A percentile compares a stretch with the other conserved stretches of the same genome.
These are phyloP conservation scores for Peromyscus leucopus DNA, from an alignment of 2,113 vertebrate genomes.

Conservation along the genomic window DNA sequence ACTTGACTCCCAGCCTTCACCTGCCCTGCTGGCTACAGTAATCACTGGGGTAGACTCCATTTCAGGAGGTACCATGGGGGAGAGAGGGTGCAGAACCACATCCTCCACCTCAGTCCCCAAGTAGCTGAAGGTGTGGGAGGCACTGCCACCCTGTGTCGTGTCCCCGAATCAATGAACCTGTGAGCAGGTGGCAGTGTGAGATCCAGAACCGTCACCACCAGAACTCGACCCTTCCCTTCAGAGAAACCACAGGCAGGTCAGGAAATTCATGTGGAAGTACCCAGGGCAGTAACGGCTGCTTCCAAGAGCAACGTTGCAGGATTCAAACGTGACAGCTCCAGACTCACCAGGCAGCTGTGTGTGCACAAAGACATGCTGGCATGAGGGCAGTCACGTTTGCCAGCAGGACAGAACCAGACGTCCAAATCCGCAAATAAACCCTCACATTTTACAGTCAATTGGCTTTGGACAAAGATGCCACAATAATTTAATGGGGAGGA, in stretches of 20 bases:
- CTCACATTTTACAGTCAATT: constrained; percentile 59
- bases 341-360: constrained; percentile 63
- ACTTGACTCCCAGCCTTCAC: not conserved
- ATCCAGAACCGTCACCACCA: not conserved
- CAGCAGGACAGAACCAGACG: not conserved
- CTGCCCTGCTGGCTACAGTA: not conserved
- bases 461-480: constrained; percentile 66
- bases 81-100: not conserved
- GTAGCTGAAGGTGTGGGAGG: not conserved
- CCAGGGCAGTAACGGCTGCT: constrained; percentile 12
- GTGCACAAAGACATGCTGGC: not conserved
- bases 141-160: not conserved
- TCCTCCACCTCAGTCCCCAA: not conserved
- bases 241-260: not conserved
- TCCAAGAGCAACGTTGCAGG: constrained; percentile 28
- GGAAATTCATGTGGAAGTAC: not conserved
- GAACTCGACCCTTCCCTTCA: not conserved
- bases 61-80: not conserved
- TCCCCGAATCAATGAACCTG: not conserved
- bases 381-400: not conserved
- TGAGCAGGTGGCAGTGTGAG: not conserved
- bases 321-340: not conserved
- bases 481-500: constrained; percentile 36
- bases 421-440: constrained; percentile 73
- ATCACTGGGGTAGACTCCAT: not conserved